Conservation (phyloP, 1,140 invertebrate genomes). For the Oreohelix idahoensis region DNA sequence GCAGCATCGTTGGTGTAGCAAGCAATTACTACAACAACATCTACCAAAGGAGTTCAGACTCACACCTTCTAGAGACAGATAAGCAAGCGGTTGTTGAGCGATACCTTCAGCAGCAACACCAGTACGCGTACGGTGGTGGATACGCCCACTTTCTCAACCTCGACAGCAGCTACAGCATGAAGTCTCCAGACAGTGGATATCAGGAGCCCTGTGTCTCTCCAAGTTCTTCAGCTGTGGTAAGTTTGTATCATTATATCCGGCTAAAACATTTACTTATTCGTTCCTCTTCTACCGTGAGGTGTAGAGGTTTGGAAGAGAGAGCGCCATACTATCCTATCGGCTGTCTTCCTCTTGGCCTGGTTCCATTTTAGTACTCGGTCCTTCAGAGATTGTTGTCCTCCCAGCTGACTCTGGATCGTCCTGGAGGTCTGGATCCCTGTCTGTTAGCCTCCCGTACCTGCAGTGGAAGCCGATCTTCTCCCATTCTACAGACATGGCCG, state of each 20-base stretch:
- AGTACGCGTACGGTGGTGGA: constrained; percentile 42
- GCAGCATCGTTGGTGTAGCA: background rate
- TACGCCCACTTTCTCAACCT: constrained; percentile 26
- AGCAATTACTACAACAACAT: constrained; percentile 16
- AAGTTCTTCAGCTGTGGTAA: background rate
- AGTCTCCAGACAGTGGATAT: constrained; percentile 65
- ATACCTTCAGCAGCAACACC: constrained; percentile 51
- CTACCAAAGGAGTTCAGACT: constrained; percentile 11
- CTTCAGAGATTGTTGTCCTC: too few species aligned
- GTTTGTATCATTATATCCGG: background rate
- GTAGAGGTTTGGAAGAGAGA: too few species aligned
- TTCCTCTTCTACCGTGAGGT: too few species aligned
- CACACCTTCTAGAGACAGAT: constrained; percentile 27
- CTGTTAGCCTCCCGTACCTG: too few species aligned
- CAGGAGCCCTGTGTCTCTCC: constrained; percentile 63
- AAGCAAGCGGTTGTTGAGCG: constrained; percentile 49
- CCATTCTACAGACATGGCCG: too few species aligned
- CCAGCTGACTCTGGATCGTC: too few species aligned
- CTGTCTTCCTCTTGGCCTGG: too few species aligned
- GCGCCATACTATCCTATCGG: too few species aligned
- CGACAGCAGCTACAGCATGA: constrained; percentile 52
- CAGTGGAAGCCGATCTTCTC: too few species aligned
- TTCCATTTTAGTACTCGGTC: too few species aligned
- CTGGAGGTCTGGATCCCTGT: too few species aligned
- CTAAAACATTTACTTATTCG: too few species aligned